Evolutionary conservation across 1,140 invertebrate species (phyloP).

Genomic region (Megalopta genalis): DNA sequence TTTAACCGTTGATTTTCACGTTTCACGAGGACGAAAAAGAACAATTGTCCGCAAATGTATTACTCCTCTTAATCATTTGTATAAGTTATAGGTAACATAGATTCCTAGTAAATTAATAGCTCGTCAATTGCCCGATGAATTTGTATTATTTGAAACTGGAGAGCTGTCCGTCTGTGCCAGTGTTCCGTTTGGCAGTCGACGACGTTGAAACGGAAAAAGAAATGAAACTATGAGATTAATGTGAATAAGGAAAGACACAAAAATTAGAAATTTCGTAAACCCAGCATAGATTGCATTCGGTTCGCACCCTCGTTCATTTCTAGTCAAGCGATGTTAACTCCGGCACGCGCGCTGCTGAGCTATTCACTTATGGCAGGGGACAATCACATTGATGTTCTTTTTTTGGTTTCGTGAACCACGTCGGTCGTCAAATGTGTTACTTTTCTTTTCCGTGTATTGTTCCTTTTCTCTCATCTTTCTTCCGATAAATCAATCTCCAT

Average conservation of each 20-base stretch:
- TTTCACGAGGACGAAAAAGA: too few relatives aligned
- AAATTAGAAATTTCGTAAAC: slow-evolving; percentile 36
- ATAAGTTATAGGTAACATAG: too few relatives aligned
- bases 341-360: slow-evolving; percentile 62
- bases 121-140: too few relatives aligned
- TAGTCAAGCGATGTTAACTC: slow-evolving; percentile 67
- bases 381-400: slow-evolving; percentile 64
- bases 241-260: slow-evolving; percentile 44
- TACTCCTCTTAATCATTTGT: too few relatives aligned
- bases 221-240: slow-evolving; percentile 30
- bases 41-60: too few relatives aligned
- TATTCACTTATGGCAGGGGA: slow-evolving; percentile 60
- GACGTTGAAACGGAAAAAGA: slow-evolving; percentile 5
- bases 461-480: slow-evolving; percentile 44
- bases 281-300: slow-evolving; percentile 38
- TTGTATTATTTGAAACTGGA: neutral
- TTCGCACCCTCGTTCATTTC: slow-evolving; percentile 64
- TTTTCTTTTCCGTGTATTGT: neutral
- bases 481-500: slow-evolving; percentile 52
- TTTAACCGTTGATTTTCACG: neutral
- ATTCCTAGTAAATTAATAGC: too few relatives aligned
- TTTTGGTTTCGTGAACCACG: slow-evolving; percentile 11
- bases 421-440: slow-evolving; percentile 34
- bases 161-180: slow-evolving; percentile 6
- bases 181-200: slow-evolving; percentile 2